Conservation (phyloP, 2,888 invertebrate genomes). For the Yponomeuta evonymella region DNA sequence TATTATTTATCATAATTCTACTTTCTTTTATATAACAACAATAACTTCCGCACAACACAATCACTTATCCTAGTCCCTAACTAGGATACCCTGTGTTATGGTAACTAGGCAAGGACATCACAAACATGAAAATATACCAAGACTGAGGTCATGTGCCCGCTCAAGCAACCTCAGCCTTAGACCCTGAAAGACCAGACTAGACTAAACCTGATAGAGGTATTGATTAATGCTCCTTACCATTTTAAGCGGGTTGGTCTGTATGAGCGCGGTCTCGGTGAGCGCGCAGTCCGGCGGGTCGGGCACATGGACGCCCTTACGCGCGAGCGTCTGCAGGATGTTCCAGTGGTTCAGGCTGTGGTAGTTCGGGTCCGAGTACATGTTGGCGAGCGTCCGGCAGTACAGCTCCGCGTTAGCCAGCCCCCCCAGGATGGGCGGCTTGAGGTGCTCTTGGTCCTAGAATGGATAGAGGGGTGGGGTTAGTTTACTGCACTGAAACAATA, state of each 20-base stretch:
- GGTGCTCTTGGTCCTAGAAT: constrained; percentile 90
- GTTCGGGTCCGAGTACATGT: constrained; percentile 97
- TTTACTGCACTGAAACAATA: neutral
- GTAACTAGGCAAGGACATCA: no score
- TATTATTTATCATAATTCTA: no score
- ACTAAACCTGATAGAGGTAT: neutral
- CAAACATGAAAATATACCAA: no score
- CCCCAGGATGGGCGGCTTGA: constrained; percentile 94
- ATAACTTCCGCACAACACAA: no score
- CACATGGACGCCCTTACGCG: constrained; percentile 92
- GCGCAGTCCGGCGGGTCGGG: constrained; percentile 89
- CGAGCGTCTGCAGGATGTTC: constrained; percentile 94
- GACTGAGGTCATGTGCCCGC: no score
- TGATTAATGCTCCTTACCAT: constrained; percentile 77
- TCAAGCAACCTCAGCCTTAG: no score
- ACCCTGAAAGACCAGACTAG: no score
- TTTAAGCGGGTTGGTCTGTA: constrained; percentile 95
- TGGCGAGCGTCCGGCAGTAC: constrained; percentile 94
- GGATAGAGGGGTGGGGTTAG: constrained; percentile 21
- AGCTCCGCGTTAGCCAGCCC: constrained; percentile 95
- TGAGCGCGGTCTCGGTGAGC: constrained; percentile 95
- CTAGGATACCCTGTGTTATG: no score
- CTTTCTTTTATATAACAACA: no score
- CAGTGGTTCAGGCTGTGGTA: constrained; percentile 97
- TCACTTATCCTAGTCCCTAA: no score